Percentiles rank a stretch among this genome's conserved stretches.
Evolutionary conservation across 2,888 invertebrate species (phyloP).

Genomic region (Nemotelus nigrinus): DNA sequence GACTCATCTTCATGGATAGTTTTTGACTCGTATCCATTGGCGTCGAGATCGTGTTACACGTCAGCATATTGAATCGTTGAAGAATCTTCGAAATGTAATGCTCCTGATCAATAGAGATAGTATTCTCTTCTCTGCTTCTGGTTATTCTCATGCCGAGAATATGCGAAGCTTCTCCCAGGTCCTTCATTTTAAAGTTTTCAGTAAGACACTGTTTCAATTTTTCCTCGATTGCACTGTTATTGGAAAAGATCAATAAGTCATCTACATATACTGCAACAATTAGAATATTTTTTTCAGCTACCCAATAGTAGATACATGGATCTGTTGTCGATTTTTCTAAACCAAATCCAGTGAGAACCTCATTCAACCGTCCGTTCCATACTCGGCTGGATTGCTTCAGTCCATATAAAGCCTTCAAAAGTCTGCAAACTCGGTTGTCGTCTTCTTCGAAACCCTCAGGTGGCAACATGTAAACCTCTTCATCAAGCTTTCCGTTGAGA

Average conservation of each 20-base stretch:
- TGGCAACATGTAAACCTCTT: constrained; percentile 46
- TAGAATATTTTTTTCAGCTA: no score
- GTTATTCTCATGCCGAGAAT: neutral
- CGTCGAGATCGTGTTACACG: constrained; percentile 14
- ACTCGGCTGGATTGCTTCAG: constrained; percentile 51
- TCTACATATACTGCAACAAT: no score
- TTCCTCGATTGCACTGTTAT: no score
- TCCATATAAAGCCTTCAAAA: constrained; percentile 52
- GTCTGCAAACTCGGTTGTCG: constrained; percentile 47
- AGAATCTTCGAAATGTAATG: constrained; percentile 42
- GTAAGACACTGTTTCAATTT: no score
- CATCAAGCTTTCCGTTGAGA: constrained; percentile 47
- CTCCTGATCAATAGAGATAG: neutral
- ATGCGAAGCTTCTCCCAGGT: constrained; percentile 43
- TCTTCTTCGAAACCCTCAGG: constrained; percentile 49
- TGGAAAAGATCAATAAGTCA: no score
- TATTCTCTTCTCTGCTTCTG: neutral
- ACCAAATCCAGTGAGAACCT: neutral
- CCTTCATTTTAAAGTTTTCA: no score
- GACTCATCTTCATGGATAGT: constrained; percentile 51
- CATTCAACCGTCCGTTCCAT: constrained; percentile 48
- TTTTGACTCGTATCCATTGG: constrained; percentile 46
- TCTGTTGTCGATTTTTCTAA: no score
- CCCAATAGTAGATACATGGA: no score
- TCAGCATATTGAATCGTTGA: constrained; percentile 46